Evolutionary conservation across 35 echinoderm and acorn worm genomes (phyloP).

Genomic region (Antedon bifida): DNA sequence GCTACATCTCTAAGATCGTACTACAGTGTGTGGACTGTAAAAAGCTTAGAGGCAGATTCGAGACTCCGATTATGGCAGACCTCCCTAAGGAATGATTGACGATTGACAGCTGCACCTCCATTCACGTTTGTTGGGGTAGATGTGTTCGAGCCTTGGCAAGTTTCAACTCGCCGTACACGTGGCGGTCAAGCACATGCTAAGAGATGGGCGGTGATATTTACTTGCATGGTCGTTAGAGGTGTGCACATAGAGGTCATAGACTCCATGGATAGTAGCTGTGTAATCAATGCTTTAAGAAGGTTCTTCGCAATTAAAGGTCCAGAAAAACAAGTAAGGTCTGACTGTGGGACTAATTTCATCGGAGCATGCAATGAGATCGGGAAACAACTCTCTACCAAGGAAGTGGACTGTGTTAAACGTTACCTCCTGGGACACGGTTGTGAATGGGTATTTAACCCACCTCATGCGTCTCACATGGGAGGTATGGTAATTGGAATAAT

Average conservation of each 20-base stretch:
- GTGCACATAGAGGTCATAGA: constrained; percentile 53
- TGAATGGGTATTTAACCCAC: constrained; percentile 25
- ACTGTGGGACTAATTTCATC: constrained; percentile 41
- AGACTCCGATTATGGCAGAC: constrained; percentile 28
- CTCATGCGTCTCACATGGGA: constrained; percentile 33
- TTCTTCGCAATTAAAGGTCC: constrained; percentile 34
- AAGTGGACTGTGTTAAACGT: constrained; percentile 21
- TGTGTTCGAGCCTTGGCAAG: constrained; percentile 33
- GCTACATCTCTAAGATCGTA: background rate
- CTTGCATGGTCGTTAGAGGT: constrained; percentile 34
- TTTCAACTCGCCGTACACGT: constrained; percentile 25
- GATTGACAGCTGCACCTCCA: constrained; percentile 33
- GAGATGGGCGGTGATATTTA: constrained; percentile 52
- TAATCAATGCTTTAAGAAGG: constrained; percentile 46
- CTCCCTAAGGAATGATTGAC: constrained; percentile 44
- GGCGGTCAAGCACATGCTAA: constrained; percentile 23
- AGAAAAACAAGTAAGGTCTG: constrained; percentile 18
- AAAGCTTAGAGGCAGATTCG: constrained; percentile 12
- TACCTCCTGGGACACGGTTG: constrained; percentile 20
- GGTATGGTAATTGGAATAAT: no score
- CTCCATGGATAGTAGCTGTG: constrained; percentile 30
- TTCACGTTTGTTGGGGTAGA: constrained; percentile 54
- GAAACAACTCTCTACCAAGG: constrained; percentile 6
- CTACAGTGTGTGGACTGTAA: background rate
- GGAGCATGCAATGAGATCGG: constrained; percentile 42